Base-by-base conservation (phyloP, 2,113 vertebrate species). In the Brienomyrus brachyistius region DNA sequence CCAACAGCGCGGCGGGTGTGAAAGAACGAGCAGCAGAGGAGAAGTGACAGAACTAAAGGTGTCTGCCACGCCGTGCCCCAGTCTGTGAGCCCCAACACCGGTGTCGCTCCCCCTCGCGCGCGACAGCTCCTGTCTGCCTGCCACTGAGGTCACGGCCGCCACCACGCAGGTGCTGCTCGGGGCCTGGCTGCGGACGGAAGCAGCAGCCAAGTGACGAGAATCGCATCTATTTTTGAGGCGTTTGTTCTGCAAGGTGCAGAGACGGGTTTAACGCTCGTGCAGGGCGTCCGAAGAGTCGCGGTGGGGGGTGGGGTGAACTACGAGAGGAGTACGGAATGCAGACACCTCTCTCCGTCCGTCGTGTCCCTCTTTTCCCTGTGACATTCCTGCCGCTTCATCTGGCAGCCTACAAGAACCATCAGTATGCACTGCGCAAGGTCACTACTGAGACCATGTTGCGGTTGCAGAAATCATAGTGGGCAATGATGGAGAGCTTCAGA, bases 31-130 rank as follows among this genome's bases (percentile, higher is more conserved):
- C 96, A 95, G 96, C 96, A 96, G 95, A 96, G 97, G 96, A 96
- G 91, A 94, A 96, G 92, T 96, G 97, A 96, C 96, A 97, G 96
- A 96, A 96, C 95, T 96, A 95, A 97, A 97, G 96, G 97, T 97
- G 97, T 97, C 95, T 97, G 94, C 94, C 94, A 94, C 95, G 94
- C 95, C 95, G 96, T 95, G 96, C 95, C 94, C 95, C 94, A 95
- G 95, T 94, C 94, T 94, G 94, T 85, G 93, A 95, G 93, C 95
- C 95, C 94, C 94, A 94, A 96, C 96, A 95, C 96, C 95, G 92
- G 95, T 94, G 94, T 94, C 11, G 3, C 95, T 95, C 95, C 96
- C 91, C 94, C 95, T 94, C 92, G 95, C 95, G 94, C 96, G 95
- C 95, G 96, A 96, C 95, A 96, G 95, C 86, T 95, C 91, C 90